A percentile compares a stretch with the other conserved stretches of the same genome.
Conservation (phyloP, 2,797 vertebrate genomes). For the Periparus ater region DNA sequence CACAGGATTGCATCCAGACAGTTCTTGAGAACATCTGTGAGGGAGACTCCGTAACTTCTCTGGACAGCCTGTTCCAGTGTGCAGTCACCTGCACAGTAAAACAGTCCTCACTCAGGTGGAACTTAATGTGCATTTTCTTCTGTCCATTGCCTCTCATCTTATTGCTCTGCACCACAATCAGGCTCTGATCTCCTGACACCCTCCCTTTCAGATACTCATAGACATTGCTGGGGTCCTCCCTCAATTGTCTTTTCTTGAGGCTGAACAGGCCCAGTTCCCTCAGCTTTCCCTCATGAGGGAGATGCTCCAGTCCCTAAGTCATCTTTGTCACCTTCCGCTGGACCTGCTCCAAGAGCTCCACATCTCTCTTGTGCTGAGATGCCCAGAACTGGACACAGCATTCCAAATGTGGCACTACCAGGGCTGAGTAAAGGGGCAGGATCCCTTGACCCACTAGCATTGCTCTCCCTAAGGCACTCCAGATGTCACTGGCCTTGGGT, state of each 20-base stretch:
- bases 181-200: background rate
- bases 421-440: too few species aligned
- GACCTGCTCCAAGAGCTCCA: fast-evolving
- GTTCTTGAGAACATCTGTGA: background rate
- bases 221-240: fast-evolving
- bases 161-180: background rate
- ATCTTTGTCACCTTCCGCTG: fast-evolving
- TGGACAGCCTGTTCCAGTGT: background rate
- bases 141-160: fast-evolving
- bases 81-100: fast-evolving
- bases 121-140: background rate
- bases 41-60: background rate
- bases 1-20: fast-evolving
- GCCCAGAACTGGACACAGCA: background rate
- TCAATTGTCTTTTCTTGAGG: background rate
- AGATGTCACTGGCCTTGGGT: background rate
- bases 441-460: fast-evolving
- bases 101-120: background rate
- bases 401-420: fast-evolving
- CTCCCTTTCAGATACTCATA: background rate
- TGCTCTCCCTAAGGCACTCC: background rate
- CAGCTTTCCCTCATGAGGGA: background rate
- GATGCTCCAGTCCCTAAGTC: background rate
- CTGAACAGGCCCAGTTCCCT: background rate
- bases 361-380: background rate